These are phyloP conservation scores for Yponomeuta sedellus DNA, from an alignment of 2,888 invertebrate species.

Conservation along the genomic window DNA sequence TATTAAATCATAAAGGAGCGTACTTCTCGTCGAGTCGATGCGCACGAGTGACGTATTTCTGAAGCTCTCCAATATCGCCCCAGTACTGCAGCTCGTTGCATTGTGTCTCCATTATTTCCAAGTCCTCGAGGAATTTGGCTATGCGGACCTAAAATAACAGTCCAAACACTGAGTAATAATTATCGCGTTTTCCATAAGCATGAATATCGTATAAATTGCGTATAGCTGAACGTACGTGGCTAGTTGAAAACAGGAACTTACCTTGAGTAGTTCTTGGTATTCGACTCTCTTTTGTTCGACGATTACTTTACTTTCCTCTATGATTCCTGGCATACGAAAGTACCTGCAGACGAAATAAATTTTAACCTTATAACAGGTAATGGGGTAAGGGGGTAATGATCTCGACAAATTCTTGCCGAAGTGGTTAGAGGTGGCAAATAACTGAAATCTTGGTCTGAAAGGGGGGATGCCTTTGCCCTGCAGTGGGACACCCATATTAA, in stretches of 20 bases:
- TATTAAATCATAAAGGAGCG: constrained; percentile 21
- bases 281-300: constrained; percentile 89
- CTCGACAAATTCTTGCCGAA: too few species aligned
- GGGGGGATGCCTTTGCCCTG: too few species aligned
- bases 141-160: constrained; percentile 72
- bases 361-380: neutral
- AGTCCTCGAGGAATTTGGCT: constrained; percentile 87
- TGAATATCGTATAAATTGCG: too few species aligned
- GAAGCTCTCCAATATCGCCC: constrained; percentile 89
- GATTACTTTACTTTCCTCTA: constrained; percentile 88
- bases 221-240: too few species aligned
- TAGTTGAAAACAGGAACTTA: constrained; percentile 20
- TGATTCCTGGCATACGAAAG: constrained; percentile 85
- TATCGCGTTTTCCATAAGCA: too few species aligned
- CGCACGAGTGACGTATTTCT: constrained; percentile 89
- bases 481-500: too few species aligned
- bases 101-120: constrained; percentile 86
- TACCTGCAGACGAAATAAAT: constrained; percentile 66
- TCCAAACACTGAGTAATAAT: too few species aligned
- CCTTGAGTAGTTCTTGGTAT: constrained; percentile 88
- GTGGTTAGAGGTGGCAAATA: too few species aligned
- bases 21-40: constrained; percentile 84
- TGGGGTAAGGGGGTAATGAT: too few species aligned
- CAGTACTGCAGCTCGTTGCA: constrained; percentile 91
- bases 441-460: too few species aligned